These are phyloP conservation scores for Callopanchax toddi DNA, from an alignment of 2,113 vertebrate genomes.

Conservation along the genomic window DNA sequence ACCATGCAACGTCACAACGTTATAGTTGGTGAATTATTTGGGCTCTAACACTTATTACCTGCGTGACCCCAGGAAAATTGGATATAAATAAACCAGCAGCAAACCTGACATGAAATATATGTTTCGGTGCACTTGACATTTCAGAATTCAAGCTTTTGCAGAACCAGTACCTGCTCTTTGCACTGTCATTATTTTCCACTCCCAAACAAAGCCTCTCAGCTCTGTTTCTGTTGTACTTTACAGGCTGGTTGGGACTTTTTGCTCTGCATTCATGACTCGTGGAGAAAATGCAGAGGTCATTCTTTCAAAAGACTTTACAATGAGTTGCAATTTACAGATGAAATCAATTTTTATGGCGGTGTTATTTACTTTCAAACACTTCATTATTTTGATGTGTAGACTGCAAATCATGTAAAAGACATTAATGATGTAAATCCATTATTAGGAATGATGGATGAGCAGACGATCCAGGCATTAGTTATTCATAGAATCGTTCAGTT, in stretches of 20 bases:
- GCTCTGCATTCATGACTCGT: not conserved
- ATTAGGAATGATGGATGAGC: slow-evolving; percentile 30
- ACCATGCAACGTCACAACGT: too few species aligned
- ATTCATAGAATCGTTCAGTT: slow-evolving; percentile 17
- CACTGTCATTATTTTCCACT: not conserved
- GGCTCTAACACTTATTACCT: slow-evolving; percentile 3
- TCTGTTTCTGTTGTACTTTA: not conserved
- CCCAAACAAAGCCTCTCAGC: not conserved
- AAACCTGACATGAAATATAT: not conserved
- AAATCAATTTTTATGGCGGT: slow-evolving; percentile 29
- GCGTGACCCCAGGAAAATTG: slow-evolving; percentile 1
- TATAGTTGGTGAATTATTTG: slow-evolving; percentile 17
- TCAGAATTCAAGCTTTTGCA: not conserved
- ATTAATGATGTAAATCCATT: slow-evolving; percentile 30
- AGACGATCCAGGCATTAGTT: slow-evolving; percentile 14
- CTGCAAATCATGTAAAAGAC: slow-evolving; percentile 22
- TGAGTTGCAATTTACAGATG: slow-evolving; percentile 8
- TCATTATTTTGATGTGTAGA: slow-evolving; percentile 32
- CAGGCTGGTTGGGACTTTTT: not conserved
- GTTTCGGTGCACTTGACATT: slow-evolving; percentile 1
- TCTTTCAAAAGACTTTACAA: slow-evolving; percentile 13
- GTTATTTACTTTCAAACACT: slow-evolving; percentile 37
- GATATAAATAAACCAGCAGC: slow-evolving; percentile 10
- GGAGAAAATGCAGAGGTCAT: not conserved
- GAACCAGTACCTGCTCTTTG: not conserved